phyloP scores from a whole-genome alignment of 2,888 invertebrate genomes.

The Cheiracanthium punctorium region DNA sequence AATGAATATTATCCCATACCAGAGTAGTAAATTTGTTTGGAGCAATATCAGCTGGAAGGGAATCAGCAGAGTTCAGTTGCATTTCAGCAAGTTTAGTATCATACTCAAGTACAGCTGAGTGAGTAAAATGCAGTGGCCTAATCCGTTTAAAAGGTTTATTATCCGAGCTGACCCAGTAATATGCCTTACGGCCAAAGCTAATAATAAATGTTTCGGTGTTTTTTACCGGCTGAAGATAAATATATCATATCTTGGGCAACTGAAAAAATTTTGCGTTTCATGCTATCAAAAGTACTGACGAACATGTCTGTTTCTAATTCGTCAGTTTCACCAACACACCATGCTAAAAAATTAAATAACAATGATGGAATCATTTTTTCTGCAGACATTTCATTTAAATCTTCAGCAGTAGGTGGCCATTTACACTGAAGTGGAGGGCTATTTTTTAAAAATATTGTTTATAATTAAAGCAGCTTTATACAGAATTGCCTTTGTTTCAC shows the following conservation, averaged over 20 bases:
- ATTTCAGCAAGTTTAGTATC: slow-evolving; percentile 5
- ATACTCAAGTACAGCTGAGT: background rate
- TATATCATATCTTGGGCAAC: slow-evolving; percentile 8
- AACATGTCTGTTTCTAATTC: background rate
- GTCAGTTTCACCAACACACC: background rate
- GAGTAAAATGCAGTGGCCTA: slow-evolving; percentile 13
- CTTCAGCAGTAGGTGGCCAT: slow-evolving; percentile 12
- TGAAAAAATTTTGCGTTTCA: background rate
- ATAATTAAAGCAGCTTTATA: too few relatives aligned
- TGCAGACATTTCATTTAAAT: background rate
- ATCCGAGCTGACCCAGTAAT: background rate
- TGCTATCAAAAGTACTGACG: background rate
- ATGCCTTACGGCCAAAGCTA: background rate
- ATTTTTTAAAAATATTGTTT: too few relatives aligned
- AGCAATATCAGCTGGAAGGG: background rate
- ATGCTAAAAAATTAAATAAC: background rate
- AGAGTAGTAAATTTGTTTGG: background rate
- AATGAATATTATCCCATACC: slow-evolving; percentile 18
- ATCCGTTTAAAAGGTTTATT: background rate
- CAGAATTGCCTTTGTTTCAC: too few relatives aligned
- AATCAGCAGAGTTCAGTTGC: background rate
- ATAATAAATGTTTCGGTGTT: background rate
- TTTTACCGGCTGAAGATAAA: background rate
- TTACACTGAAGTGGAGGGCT: background rate
- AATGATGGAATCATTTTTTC: background rate